phyloP scores from a whole-genome alignment of 2,888 invertebrate species.

The Dryococelus australis region DNA sequence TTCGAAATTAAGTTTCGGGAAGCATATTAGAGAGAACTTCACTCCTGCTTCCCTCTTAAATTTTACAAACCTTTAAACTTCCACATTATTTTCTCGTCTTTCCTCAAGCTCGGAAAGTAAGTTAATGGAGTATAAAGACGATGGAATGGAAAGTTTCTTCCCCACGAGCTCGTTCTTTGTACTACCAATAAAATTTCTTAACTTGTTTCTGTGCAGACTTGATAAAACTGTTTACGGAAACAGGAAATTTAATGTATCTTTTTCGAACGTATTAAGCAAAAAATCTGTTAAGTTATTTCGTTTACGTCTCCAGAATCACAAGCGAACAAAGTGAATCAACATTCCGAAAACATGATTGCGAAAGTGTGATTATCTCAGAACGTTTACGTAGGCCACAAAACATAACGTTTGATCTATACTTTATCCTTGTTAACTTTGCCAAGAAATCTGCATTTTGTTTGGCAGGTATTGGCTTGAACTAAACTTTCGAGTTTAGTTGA shows the following conservation, averaged over 20 bases:
- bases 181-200: background rate
- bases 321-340: too few relatives aligned
- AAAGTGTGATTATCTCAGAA: too few relatives aligned
- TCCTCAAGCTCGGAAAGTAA: background rate
- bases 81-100: background rate
- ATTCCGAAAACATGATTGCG: too few relatives aligned
- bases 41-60: background rate
- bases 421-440: too few relatives aligned
- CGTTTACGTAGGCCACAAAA: too few relatives aligned
- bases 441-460: too few relatives aligned
- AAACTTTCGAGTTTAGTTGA: too few relatives aligned
- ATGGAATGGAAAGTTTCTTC: background rate
- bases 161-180: background rate
- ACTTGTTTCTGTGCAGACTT: background rate
- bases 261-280: background rate
- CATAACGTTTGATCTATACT: too few relatives aligned
- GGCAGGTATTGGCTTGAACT: too few relatives aligned
- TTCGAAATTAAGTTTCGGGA: background rate
- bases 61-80: constrained; percentile 1
- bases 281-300: background rate
- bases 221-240: background rate
- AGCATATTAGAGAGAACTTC: background rate
- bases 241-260: background rate
- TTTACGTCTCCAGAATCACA: too few relatives aligned
- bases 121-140: background rate